phyloP scores from a whole-genome alignment of 1,140 invertebrate genomes.

The Araneus ventricosus region DNA sequence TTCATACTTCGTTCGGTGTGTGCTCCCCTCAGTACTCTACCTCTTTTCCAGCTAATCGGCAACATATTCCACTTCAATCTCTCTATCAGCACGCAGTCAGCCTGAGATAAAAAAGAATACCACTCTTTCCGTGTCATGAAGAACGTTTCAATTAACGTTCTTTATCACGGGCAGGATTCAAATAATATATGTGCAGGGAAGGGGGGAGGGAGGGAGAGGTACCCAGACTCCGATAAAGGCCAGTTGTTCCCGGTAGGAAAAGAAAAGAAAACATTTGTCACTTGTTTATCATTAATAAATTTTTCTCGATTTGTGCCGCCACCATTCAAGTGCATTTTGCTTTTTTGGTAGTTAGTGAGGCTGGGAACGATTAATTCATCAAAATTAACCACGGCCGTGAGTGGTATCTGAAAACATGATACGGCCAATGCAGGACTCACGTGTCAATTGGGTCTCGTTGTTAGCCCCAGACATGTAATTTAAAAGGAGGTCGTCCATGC shows the following conservation, averaged over 20 bases:
- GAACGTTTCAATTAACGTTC: constrained; percentile 48
- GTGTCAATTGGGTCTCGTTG: neutral
- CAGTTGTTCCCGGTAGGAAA: neutral
- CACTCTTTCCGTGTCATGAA: constrained; percentile 14
- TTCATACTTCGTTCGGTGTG: no score
- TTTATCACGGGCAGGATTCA: neutral
- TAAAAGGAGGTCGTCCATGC: neutral
- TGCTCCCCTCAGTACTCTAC: neutral
- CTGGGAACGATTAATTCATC: neutral
- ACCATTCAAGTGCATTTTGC: neutral
- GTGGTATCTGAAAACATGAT: neutral
- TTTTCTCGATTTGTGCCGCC: neutral
- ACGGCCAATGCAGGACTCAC: neutral
- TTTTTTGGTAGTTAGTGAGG: neutral
- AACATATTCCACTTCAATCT: neutral
- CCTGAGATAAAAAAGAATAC: neutral
- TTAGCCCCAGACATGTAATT: no score
- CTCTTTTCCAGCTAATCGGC: neutral
- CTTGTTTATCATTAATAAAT: constrained; percentile 40
- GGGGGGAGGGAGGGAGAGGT: neutral
- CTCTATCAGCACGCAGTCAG: neutral
- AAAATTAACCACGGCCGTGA: neutral
- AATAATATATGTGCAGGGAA: neutral
- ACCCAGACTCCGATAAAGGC: neutral
- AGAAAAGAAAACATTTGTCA: constrained; percentile 35